phyloP scores from a whole-genome alignment of 2,888 invertebrate genomes.

The Pammene aurita region DNA sequence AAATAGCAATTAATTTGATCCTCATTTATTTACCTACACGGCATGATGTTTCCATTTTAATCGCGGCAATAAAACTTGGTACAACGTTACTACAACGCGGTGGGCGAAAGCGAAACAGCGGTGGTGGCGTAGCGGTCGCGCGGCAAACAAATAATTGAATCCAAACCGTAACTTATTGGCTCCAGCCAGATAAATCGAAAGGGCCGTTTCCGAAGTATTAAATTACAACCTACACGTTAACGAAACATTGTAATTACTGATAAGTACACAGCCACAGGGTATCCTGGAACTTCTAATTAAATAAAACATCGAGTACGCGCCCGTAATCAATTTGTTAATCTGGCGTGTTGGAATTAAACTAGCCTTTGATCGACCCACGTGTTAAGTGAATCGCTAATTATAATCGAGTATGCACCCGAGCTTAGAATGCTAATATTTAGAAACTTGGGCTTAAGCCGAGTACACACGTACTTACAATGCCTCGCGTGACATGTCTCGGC shows the following conservation, averaged over 20 bases:
- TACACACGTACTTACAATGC: slow-evolving; percentile 42
- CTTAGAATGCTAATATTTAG: slow-evolving; percentile 28
- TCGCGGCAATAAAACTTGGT: slow-evolving; percentile 50
- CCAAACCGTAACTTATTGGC: slow-evolving; percentile 50
- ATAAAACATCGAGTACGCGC: slow-evolving; percentile 38
- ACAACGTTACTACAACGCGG: slow-evolving; percentile 44
- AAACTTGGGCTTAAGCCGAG: slow-evolving; percentile 42
- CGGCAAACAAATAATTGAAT: slow-evolving; percentile 57
- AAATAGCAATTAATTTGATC: slow-evolving; percentile 56
- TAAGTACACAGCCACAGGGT: slow-evolving; percentile 40
- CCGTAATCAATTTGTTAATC: slow-evolving; percentile 42
- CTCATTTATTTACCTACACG: slow-evolving; percentile 41
- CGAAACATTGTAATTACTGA: slow-evolving; percentile 41
- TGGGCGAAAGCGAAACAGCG: slow-evolving; percentile 44
- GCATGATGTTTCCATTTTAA: slow-evolving; percentile 53
- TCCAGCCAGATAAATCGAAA: slow-evolving; percentile 51
- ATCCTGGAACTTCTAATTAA: slow-evolving; percentile 42
- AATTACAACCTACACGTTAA: slow-evolving; percentile 35
- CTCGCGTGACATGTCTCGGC: slow-evolving; percentile 24
- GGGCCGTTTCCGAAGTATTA: slow-evolving; percentile 36
- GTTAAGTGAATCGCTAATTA: slow-evolving; percentile 42
- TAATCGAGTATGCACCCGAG: slow-evolving; percentile 32
- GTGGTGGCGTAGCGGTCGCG: slow-evolving; percentile 47
- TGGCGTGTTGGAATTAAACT: slow-evolving; percentile 39
- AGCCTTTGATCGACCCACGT: slow-evolving; percentile 36